phyloP scores from a whole-genome alignment of 2,113 vertebrate genomes.

The pig (Sus scrofa) region T2T-Sscrofa CM000824.6:109873501-109874000 shows the following conservation, averaged over 20 bases:
- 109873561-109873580: slow-evolving; percentile 12
- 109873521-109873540: background rate
- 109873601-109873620: background rate
- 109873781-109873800: background rate
- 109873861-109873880: background rate
- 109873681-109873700: background rate
- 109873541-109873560: background rate
- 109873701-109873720: background rate
- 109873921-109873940: background rate
- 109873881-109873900: background rate
- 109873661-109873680: background rate
- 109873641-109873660: background rate
- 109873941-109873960: background rate
- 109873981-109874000: background rate
- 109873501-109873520: background rate
- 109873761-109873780: background rate
- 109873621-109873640: background rate
- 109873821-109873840: background rate
- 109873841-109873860: background rate
- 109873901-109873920: background rate
- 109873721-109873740: background rate
- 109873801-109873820: background rate
- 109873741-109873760: background rate
- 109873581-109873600: background rate
- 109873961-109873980: background rate